Evolutionary conservation across 37 sponge, comb jelly and placozoan species (phyloP).

Genomic region (Sycon ciliatum): DNA sequence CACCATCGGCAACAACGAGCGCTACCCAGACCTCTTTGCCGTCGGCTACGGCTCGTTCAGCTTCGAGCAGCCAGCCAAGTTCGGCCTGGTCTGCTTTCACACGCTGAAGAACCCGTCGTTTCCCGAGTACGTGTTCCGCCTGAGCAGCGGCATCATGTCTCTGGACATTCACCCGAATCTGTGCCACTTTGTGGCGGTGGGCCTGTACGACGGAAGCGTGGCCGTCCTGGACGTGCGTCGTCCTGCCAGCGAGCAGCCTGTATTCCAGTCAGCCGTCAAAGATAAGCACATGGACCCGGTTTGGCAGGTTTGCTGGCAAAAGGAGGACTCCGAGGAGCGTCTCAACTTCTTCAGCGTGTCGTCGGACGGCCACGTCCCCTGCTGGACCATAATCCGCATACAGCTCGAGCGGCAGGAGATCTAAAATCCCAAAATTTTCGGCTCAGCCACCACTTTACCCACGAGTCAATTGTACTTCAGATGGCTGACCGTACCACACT

Average conservation of each 20-base stretch:
- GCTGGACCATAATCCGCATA: conserved; percentile 60
- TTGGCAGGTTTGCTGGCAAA: conserved; percentile 82
- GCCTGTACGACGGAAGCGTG: conserved; percentile 83
- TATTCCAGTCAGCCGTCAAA: no score
- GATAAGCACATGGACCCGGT: no score
- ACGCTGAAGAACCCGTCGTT: conserved; percentile 93
- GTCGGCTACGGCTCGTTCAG: conserved; percentile 85
- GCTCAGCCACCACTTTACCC: no score
- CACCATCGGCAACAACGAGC: conserved; percentile 60
- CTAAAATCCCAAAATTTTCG: no score
- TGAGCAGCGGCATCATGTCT: conserved; percentile 76
- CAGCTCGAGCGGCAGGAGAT: no score
- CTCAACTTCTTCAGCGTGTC: conserved; percentile 91
- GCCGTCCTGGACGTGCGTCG: no score
- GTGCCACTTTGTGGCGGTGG: conserved; percentile 69
- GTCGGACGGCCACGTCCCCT: conserved; percentile 65
- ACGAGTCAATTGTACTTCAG: no score
- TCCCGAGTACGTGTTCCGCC: conserved; percentile 69
- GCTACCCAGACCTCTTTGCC: conserved; percentile 83
- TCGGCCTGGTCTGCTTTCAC: conserved; percentile 79
- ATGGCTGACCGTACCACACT: no score
- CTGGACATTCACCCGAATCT: conserved; percentile 84
- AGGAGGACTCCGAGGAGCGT: conserved; percentile 75
- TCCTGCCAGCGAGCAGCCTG: no score
- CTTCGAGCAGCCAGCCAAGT: neutral